Percentiles rank a stretch among this genome's conserved stretches.
These are phyloP conservation scores for Pristionchus mayeri DNA, from an alignment of 2,888 invertebrate genomes.

Conservation along the genomic window DNA sequence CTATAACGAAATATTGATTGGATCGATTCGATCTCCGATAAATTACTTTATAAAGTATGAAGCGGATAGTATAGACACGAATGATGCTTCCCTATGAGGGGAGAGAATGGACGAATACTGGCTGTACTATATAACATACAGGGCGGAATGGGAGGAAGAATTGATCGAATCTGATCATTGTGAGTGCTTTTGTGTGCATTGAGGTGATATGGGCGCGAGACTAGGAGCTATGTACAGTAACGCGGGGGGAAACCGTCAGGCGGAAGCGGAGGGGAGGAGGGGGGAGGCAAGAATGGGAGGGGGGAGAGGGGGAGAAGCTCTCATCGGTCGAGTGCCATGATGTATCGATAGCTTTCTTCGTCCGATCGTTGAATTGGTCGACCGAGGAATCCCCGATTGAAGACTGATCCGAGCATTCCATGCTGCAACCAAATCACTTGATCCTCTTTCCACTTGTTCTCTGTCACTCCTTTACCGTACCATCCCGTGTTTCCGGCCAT, in stretches of 20 bases:
- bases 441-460: not conserved
- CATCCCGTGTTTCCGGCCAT: slow-evolving; percentile 21
- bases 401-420: slow-evolving; percentile 49
- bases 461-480: not conserved
- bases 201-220: slow-evolving; percentile 11
- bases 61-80: slow-evolving; percentile 11
- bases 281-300: not conserved
- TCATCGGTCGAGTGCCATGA: slow-evolving; percentile 49
- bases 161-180: slow-evolving; percentile 31
- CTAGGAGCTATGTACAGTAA: slow-evolving; percentile 42
- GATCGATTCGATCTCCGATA: not conserved
- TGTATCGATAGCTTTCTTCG: slow-evolving; percentile 48
- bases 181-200: not conserved
- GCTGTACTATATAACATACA: slow-evolving; percentile 6
- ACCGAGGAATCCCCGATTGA: slow-evolving; percentile 49
- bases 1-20: not conserved
- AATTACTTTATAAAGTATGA: slow-evolving; percentile 33
- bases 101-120: slow-evolving; percentile 30
- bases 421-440: slow-evolving; percentile 7
- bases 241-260: not conserved
- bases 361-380: slow-evolving; percentile 31
- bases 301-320: not conserved
- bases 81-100: slow-evolving; percentile 30
- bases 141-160: slow-evolving; percentile 25
- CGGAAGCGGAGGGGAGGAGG: not conserved